These are phyloP conservation scores for Drosophila lacteicornis DNA, from an alignment of 1,140 invertebrate genomes.

Conservation along the genomic window DNA sequence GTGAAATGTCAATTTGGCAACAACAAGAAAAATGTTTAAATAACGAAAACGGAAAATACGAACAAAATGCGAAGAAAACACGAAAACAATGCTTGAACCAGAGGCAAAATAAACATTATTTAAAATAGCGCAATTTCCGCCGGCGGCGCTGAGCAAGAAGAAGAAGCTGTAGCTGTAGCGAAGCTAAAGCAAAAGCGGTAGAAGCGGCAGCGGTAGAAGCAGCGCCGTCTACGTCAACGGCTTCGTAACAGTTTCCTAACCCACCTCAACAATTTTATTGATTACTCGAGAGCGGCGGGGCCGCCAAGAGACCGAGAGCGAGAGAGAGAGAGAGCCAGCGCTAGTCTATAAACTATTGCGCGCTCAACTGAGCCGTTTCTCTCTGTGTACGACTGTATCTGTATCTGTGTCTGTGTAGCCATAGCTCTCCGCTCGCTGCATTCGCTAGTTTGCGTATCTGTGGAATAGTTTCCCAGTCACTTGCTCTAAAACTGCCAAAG, in stretches of 20 bases:
- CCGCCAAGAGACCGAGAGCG: constrained; percentile 22
- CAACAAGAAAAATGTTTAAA: constrained; percentile 61
- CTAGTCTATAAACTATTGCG: constrained; percentile 63
- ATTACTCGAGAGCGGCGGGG: constrained; percentile 82
- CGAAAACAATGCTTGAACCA: constrained; percentile 25
- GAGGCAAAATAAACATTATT: constrained; percentile 81
- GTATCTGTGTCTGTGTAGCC: constrained; percentile 6
- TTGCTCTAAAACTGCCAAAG: constrained; percentile 71
- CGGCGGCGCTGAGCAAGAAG: constrained; percentile 42
- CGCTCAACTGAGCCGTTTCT: constrained; percentile 54
- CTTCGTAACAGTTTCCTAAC: constrained; percentile 85
- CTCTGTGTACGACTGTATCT: constrained; percentile 13
- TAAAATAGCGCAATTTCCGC: constrained; percentile 84
- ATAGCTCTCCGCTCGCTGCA: constrained; percentile 55
- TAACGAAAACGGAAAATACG: constrained; percentile 50
- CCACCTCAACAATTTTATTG: constrained; percentile 85
- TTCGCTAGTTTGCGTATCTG: constrained; percentile 46
- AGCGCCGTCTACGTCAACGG: constrained; percentile 51
- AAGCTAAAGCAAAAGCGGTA: constrained; percentile 18
- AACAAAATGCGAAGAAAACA: constrained; percentile 31
- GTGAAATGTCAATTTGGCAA: constrained; percentile 82
- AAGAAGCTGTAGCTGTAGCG: constrained; percentile 37
- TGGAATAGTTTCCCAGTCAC: constrained; percentile 78
- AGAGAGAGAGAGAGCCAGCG: constrained; percentile 32
- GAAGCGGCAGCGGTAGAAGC: constrained; percentile 29